These are phyloP conservation scores for Seriola rivoliana DNA, from an alignment of 2,113 vertebrate species.

Conservation along the genomic window DNA sequence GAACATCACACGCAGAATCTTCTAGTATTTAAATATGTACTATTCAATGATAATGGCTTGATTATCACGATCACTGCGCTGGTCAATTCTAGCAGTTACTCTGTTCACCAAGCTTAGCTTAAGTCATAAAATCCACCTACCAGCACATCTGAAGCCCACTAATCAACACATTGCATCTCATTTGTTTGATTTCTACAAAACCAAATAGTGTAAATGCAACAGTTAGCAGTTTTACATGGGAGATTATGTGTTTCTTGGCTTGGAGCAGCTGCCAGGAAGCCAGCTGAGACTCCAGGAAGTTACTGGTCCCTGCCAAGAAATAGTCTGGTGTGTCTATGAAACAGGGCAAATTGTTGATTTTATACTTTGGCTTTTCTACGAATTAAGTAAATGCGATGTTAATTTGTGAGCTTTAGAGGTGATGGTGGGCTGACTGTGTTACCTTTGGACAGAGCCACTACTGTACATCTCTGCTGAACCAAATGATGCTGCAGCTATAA, in stretches of 20 bases:
- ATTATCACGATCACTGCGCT: no score
- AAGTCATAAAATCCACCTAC: not conserved
- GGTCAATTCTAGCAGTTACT: no score
- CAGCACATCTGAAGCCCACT: not conserved
- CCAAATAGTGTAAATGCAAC: not conserved
- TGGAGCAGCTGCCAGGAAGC: not conserved
- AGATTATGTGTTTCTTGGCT: not conserved
- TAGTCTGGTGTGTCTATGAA: not conserved
- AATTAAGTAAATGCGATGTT: not conserved
- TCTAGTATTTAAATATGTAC: not conserved
- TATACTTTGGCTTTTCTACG: not conserved
- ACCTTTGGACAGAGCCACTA: no score
- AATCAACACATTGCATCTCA: no score
- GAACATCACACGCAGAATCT: not conserved
- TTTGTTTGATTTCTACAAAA: no score
- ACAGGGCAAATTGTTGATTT: not conserved
- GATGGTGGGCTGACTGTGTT: no score
- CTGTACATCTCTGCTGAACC: no score
- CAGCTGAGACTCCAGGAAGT: not conserved
- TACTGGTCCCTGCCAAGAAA: slow-evolving; percentile 5
- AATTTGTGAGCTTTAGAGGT: not conserved
- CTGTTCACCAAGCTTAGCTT: not conserved
- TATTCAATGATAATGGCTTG: not conserved
- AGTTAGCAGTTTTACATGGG: not conserved
- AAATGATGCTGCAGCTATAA: no score